phyloP scores from a whole-genome alignment of 1,140 invertebrate genomes.

The Eriocheir sinensis region DNA sequence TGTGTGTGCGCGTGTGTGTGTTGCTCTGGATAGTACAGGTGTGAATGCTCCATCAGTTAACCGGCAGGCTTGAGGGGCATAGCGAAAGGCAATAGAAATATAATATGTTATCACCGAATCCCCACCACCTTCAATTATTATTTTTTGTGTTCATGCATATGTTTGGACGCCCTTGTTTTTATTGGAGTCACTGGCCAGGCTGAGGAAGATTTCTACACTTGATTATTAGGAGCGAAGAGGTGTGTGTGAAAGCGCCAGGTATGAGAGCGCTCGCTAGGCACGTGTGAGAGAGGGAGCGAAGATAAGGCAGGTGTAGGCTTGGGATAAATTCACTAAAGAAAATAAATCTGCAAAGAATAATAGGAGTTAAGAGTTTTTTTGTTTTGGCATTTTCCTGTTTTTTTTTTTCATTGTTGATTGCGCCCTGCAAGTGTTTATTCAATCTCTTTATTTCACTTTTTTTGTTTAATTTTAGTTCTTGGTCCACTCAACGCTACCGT shows the following conservation, averaged over 20 bases:
- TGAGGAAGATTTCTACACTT: too few relatives aligned
- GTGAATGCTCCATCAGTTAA: not conserved
- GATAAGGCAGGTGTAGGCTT: not conserved
- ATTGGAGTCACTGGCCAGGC: not conserved
- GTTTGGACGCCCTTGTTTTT: not conserved
- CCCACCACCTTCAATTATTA: too few relatives aligned
- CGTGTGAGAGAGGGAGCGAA: not conserved
- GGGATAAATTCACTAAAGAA: not conserved
- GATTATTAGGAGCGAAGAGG: not conserved
- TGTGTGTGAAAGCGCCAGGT: not conserved
- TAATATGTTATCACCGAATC: not conserved
- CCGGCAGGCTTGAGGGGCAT: not conserved
- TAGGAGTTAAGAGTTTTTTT: not conserved
- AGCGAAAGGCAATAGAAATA: not conserved
- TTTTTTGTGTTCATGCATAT: too few relatives aligned
- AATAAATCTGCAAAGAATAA: not conserved
- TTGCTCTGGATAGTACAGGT: not conserved
- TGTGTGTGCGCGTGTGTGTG: constrained; percentile 36
- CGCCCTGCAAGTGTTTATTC: too few relatives aligned
- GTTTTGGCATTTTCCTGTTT: not conserved
- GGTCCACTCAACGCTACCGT: too few relatives aligned
- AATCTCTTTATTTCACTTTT: too few relatives aligned
- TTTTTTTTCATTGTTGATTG: too few relatives aligned
- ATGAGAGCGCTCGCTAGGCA: too few relatives aligned
- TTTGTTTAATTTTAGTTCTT: too few relatives aligned